Evolutionary conservation across 2,888 invertebrate species (phyloP).

Genomic region (Metellina segmentata): DNA sequence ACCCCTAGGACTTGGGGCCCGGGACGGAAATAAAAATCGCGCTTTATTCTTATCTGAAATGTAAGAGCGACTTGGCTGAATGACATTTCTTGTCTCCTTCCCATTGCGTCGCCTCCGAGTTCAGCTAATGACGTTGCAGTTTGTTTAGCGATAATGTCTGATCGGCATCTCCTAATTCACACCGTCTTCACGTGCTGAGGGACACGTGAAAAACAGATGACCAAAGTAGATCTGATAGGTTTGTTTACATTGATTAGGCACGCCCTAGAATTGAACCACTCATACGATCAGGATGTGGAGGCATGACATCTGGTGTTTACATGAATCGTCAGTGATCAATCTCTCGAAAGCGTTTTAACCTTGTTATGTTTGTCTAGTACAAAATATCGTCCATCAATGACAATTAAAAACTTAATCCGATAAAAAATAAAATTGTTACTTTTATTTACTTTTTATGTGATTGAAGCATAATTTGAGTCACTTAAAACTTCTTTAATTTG

Average conservation of each 20-base stretch:
- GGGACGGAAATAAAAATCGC: neutral
- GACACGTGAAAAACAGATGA: conserved; percentile 26
- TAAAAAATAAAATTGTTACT: too few species aligned
- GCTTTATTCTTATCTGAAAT: neutral
- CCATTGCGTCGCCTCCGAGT: neutral
- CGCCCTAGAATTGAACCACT: conserved; percentile 39
- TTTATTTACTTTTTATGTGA: too few species aligned
- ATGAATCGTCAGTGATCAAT: neutral
- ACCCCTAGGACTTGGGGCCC: neutral
- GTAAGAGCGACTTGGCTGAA: neutral
- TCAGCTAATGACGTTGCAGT: conserved; percentile 7
- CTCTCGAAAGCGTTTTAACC: neutral
- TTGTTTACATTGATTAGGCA: conserved; percentile 29
- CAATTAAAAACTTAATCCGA: neutral
- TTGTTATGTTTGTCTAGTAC: too few species aligned
- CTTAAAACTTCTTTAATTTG: too few species aligned
- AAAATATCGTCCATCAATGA: neutral
- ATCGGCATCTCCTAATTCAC: conserved; percentile 34
- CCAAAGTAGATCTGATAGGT: conserved; percentile 32
- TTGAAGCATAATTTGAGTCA: too few species aligned
- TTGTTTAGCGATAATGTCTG: conserved; percentile 12
- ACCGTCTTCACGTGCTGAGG: conserved; percentile 36
- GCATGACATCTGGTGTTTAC: conserved; percentile 15
- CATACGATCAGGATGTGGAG: conserved; percentile 34
- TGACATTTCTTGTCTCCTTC: neutral